phyloP scores from a whole-genome alignment of 1,140 invertebrate genomes.

The Drosophila bifasciata region DNA sequence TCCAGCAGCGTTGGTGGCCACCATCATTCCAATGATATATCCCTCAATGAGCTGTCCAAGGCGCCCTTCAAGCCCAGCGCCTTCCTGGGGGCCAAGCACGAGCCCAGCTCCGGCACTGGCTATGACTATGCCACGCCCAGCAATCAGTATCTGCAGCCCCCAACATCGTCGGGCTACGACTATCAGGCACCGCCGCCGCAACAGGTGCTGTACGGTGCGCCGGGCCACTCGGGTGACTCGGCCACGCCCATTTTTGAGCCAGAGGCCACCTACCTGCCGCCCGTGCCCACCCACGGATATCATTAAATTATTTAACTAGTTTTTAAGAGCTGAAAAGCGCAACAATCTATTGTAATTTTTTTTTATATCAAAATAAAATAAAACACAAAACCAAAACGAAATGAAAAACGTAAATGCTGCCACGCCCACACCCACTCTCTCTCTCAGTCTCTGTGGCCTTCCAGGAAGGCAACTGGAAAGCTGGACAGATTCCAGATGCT shows the following conservation, averaged over 20 bases:
- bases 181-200: slow-evolving; percentile 52
- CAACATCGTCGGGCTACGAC: slow-evolving; percentile 66
- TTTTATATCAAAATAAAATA: not conserved
- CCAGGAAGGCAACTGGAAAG: not conserved
- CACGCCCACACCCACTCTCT: slow-evolving; percentile 16
- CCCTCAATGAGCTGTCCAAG: slow-evolving; percentile 45
- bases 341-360: not conserved
- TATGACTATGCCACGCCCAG: slow-evolving; percentile 66
- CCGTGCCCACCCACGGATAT: slow-evolving; percentile 58
- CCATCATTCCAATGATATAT: not conserved
- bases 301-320: slow-evolving; percentile 59
- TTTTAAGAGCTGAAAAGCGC: slow-evolving; percentile 1
- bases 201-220: slow-evolving; percentile 57
- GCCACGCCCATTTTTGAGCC: slow-evolving; percentile 73
- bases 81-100: slow-evolving; percentile 74
- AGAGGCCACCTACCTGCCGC: slow-evolving; percentile 66
- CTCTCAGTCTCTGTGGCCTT: not conserved
- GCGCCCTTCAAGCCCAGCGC: slow-evolving; percentile 76
- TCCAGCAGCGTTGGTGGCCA: not conserved
- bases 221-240: slow-evolving; percentile 64
- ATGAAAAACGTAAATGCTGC: slow-evolving; percentile 2
- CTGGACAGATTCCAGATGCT: slow-evolving; percentile 27
- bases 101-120: slow-evolving; percentile 31
- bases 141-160: slow-evolving; percentile 53
- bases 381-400: slow-evolving; percentile 10